Evolutionary conservation across 2,888 invertebrate genomes (phyloP).

Genomic region (Cheilosia urbana): DNA sequence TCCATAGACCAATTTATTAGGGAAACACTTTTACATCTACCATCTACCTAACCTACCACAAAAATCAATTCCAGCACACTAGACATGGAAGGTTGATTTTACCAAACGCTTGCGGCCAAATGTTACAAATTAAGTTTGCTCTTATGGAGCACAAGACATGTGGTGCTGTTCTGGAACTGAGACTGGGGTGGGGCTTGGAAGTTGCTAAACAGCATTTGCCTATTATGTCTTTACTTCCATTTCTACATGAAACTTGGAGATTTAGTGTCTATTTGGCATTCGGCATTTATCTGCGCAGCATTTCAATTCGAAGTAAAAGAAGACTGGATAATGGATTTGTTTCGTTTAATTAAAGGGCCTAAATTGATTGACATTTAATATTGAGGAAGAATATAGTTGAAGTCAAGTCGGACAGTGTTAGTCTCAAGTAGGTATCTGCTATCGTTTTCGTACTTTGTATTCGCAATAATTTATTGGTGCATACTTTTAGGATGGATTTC

Average conservation of each 20-base stretch:
- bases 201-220: background rate
- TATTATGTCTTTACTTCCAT: background rate
- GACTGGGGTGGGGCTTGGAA: background rate
- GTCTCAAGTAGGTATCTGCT: too few species aligned
- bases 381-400: too few species aligned
- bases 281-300: too few species aligned
- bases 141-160: constrained; percentile 22
- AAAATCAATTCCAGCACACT: background rate
- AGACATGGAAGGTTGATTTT: constrained; percentile 15
- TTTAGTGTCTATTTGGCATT: background rate
- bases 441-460: too few species aligned
- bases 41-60: background rate
- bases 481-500: background rate
- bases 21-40: constrained; percentile 20
- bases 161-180: constrained; percentile 10
- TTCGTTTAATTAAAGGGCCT: too few species aligned
- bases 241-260: background rate
- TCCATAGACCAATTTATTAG: constrained; percentile 40
- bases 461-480: background rate
- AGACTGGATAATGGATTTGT: too few species aligned
- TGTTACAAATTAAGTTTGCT: constrained; percentile 27
- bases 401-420: too few species aligned
- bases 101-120: constrained; percentile 42
- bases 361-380: too few species aligned
- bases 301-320: too few species aligned